Evolutionary conservation across 2,797 vertebrate genomes (phyloP).

Genomic region (Neosalanx taihuensis): DNA sequence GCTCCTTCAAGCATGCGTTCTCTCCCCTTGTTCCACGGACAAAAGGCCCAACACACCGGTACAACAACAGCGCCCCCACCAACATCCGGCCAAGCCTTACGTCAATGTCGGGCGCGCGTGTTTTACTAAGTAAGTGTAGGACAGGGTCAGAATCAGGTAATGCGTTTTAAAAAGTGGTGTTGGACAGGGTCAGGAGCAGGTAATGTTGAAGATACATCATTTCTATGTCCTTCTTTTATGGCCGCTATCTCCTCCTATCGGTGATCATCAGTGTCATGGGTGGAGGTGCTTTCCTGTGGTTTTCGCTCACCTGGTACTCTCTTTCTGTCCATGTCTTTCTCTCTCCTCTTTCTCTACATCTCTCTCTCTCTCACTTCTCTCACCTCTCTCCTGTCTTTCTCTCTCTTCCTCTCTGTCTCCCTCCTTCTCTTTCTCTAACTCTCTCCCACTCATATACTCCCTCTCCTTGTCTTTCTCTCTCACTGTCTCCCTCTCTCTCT

Average conservation of each 20-base stretch:
- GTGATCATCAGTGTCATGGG: background rate
- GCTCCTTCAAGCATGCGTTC: constrained; percentile 65
- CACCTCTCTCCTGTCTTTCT: background rate
- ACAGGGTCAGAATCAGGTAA: background rate
- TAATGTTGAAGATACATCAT: background rate
- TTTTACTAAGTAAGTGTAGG: background rate
- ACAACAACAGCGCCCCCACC: constrained; percentile 27
- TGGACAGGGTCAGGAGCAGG: background rate
- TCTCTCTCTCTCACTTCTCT: background rate
- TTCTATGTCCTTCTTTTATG: background rate
- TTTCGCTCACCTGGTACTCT: background rate
- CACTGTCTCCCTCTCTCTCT: too few relatives aligned
- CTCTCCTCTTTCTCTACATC: background rate
- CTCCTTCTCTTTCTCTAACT: background rate
- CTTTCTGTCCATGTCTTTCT: background rate
- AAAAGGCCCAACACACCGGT: constrained; percentile 39
- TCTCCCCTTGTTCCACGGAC: constrained; percentile 50
- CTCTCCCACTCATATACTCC: too few relatives aligned
- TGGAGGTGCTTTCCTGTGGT: background rate
- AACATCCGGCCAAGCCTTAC: constrained; percentile 32
- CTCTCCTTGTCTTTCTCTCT: background rate
- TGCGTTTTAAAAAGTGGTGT: background rate
- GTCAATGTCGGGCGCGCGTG: constrained; percentile 10
- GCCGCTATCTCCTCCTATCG: background rate
- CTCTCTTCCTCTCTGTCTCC: background rate